phyloP scores from a whole-genome alignment of 2,113 vertebrate genomes.

The Thunnus maccoyii region DNA sequence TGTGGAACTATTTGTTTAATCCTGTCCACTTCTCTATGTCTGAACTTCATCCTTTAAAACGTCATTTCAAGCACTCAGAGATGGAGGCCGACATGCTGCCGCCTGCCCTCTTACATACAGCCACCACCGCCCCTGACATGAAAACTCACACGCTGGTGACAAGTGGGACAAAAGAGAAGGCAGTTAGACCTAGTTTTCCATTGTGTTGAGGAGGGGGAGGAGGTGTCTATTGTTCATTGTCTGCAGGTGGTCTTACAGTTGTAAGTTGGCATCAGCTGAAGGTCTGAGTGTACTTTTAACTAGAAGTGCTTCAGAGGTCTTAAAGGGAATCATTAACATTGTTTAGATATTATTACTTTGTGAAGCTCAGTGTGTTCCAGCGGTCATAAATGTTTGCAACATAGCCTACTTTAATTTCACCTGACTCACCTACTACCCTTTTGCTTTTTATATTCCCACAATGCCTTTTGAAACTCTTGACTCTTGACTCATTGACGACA shows the following conservation, averaged over 20 bases:
- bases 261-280: background rate
- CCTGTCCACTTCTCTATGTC: too few relatives aligned
- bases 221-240: conserved; percentile 51
- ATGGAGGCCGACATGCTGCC: background rate
- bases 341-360: background rate
- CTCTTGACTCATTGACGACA: too few relatives aligned
- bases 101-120: conserved; percentile 4
- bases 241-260: conserved; percentile 65
- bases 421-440: too few relatives aligned
- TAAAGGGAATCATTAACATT: background rate
- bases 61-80: background rate
- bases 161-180: conserved; percentile 48
- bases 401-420: too few relatives aligned
- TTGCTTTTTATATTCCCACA: too few relatives aligned
- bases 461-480: too few relatives aligned
- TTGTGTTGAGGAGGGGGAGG: background rate
- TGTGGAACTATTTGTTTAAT: too few relatives aligned
- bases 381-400: too few relatives aligned
- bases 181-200: conserved; percentile 46
- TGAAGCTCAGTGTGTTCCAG: background rate
- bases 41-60: too few relatives aligned
- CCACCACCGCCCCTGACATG: background rate
- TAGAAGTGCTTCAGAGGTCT: background rate
- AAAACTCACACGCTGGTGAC: conserved; percentile 17
- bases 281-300: background rate